Percentiles rank a stretch among this genome's conserved stretches.
These are phyloP conservation scores for Plumapathes pennacea DNA, from an alignment of 92 coral and sea anemone genomes.

Conservation along the genomic window DNA sequence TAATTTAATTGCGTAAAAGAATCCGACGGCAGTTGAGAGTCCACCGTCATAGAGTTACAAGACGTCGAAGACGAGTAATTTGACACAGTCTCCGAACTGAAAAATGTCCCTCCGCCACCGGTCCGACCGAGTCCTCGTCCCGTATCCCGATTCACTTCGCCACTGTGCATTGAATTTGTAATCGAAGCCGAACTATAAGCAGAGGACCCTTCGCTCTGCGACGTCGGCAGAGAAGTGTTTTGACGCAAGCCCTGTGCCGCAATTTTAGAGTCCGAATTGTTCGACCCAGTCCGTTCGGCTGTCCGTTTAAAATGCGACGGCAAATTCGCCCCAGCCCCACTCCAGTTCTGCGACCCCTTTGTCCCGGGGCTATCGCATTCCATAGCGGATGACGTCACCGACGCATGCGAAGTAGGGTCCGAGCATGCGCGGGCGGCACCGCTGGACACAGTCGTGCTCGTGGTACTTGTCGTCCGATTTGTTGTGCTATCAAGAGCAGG, in stretches of 20 bases:
- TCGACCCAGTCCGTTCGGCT: conserved; percentile 74
- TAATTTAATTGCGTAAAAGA: conserved; percentile 54
- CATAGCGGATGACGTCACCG: conserved; percentile 94
- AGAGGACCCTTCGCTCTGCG: conserved; percentile 86
- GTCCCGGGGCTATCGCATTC: conserved; percentile 97
- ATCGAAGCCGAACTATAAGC: conserved; percentile 85
- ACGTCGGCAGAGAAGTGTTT: conserved; percentile 61
- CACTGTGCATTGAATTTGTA: conserved; percentile 68
- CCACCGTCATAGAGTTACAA: conserved; percentile 74
- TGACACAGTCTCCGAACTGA: conserved; percentile 85
- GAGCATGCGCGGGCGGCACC: conserved; percentile 86
- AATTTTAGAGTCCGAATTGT: conserved; percentile 83
- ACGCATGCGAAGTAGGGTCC: conserved; percentile 84
- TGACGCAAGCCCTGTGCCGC: conserved; percentile 71
- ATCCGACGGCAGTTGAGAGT: conserved; percentile 54
- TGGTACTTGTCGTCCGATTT: conserved; percentile 67
- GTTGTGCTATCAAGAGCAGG: conserved; percentile 86
- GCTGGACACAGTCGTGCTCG: conserved; percentile 64
- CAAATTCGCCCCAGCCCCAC: conserved; percentile 60
- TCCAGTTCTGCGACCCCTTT: conserved; percentile 87
- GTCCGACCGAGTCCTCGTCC: conserved; percentile 65
- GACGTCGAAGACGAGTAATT: conserved; percentile 86
- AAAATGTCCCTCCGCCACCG: conserved; percentile 69
- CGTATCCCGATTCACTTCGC: conserved; percentile 69
- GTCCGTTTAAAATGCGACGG: conserved; percentile 63